Base-by-base conservation (phyloP, 2,797 vertebrate genomes). In the Acipenser oxyrinchus region DNA sequence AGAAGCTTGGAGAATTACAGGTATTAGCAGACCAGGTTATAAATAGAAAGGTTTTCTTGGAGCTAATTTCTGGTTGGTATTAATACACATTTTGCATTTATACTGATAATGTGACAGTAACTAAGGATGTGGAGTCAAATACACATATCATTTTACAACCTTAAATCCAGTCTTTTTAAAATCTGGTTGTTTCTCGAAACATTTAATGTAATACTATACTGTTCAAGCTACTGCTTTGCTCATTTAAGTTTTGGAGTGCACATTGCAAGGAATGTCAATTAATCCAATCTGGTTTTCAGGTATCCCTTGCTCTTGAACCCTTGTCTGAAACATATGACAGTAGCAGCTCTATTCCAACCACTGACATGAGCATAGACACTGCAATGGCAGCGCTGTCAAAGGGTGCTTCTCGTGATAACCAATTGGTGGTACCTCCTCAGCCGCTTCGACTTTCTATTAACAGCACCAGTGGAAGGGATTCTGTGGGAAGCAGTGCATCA, bases 1-100 rank as follows among this genome's bases (percentile, higher is more conserved):
- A 93, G 69, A 98, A 95, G 76, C 82, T 99, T 4, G 97, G 96
- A 72, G 94, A 99, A 79, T 79, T 99, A 62, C 93, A 99, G 92
- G 97, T 96, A 37, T 37, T 37, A 37, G 23, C 23, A 37, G 23
- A 37, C 23, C 23, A 37, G 23, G 23, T 37, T 37, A 37, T 37
- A 37, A 37, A 37, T 37, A 37, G 2, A 37, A 37, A 37, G 23
- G 23, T 37, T 37, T 37, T 37, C 23, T 37, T 37, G 2, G 4
- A 37, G 23, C 23, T 37, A 37, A 37, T 37, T 37, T 2, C 4
- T 1, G 4, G 23, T 37, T 37, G 1, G 23, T 37, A 37, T 37
- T 37, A 37, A 18, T 18, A 1, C 15, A 18, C 15, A 18, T 18
- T 18, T 18, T 18, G 15, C 15, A 18, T 18, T 18, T 18, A 18